Conservation (phyloP, 2,888 invertebrate species). For the Seladonia tumulorum region DNA sequence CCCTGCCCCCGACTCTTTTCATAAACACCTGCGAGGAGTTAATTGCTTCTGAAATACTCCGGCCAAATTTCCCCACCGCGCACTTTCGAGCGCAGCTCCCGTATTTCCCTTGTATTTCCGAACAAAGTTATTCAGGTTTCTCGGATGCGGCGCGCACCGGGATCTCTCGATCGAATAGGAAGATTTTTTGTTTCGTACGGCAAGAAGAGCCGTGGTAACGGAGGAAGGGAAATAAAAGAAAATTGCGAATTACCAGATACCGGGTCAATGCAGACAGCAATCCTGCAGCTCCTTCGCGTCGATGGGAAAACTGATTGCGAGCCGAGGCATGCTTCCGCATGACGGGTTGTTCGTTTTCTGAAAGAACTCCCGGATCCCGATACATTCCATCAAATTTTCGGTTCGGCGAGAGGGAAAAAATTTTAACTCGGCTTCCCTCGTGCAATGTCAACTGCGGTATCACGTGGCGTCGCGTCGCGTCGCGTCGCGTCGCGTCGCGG, state of each 20-base stretch:
- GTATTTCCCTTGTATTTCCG: not conserved
- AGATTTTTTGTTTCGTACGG: not conserved
- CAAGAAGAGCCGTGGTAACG: not conserved
- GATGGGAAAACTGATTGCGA: not conserved
- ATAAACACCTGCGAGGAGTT: conserved; percentile 11
- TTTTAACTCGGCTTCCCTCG: not conserved
- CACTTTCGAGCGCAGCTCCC: not conserved
- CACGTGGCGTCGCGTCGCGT: not conserved
- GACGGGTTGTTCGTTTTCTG: not conserved
- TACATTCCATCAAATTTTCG: conserved; percentile 29
- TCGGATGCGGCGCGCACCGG: not conserved
- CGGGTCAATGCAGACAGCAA: not conserved
- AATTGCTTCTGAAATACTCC: conserved; percentile 1
- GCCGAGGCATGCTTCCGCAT: not conserved
- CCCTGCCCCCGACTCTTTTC: not conserved
- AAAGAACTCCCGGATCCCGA: not conserved
- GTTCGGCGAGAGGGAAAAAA: not conserved
- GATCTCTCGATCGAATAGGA: conserved; percentile 2
- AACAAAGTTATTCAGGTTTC: not conserved
- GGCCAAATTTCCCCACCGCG: too few relatives aligned
- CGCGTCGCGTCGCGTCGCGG: too few relatives aligned
- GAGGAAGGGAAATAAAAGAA: conserved; percentile 11
- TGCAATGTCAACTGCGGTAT: conserved; percentile 11
- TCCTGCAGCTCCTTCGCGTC: not conserved
- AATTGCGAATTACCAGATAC: conserved; percentile 26